Evolutionary conservation across 2,113 vertebrate genomes (phyloP).

Genomic region (Gracilinanus agilis): DNA sequence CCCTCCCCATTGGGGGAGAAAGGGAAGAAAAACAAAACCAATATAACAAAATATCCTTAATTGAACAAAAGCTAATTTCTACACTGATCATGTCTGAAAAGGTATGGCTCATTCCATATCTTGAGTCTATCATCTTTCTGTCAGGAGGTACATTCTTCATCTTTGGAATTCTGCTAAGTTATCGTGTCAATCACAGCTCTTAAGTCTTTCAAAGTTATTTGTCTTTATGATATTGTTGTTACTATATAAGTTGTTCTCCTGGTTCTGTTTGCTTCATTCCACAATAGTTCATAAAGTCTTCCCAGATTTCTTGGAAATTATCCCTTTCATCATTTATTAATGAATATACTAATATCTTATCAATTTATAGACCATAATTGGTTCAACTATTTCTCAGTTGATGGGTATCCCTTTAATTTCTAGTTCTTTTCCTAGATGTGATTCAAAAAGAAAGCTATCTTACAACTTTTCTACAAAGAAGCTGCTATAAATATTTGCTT

Average conservation of each 20-base stretch:
- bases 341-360: neutral
- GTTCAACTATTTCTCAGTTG: neutral
- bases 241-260: neutral
- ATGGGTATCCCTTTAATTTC: neutral
- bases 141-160: neutral
- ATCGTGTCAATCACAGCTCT: neutral
- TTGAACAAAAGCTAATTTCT: neutral
- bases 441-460: neutral
- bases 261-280: neutral
- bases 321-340: no score
- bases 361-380: neutral
- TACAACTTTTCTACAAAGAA: neutral
- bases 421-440: neutral
- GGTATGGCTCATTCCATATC: neutral
- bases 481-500: neutral
- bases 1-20: rapidly evolving
- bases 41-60: neutral
- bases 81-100: neutral
- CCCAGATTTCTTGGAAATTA: neutral
- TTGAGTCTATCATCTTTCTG: neutral
- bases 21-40: neutral
- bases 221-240: neutral
- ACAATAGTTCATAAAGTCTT: neutral
- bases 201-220: neutral
- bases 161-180: neutral